Evolutionary conservation across 2,888 invertebrate species (phyloP).

Genomic region (Theodoxus fluviatilis): DNA sequence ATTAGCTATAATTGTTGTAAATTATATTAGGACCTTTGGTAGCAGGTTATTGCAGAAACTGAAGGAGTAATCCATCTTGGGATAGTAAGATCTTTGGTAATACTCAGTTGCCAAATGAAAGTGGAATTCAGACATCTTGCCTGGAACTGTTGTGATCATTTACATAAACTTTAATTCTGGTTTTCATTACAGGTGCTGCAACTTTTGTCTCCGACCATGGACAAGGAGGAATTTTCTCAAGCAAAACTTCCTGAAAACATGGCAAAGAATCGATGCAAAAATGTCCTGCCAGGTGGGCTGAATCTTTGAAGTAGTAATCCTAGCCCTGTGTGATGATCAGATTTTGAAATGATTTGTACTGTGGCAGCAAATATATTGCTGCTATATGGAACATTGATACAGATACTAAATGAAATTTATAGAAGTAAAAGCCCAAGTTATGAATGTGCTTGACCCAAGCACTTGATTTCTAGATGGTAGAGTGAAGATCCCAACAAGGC

Average conservation of each 20-base stretch:
- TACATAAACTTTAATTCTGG: background rate
- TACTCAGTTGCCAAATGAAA: background rate
- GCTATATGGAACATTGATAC: no score
- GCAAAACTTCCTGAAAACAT: slow-evolving; percentile 50
- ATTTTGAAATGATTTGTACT: background rate
- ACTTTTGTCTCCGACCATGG: slow-evolving; percentile 49
- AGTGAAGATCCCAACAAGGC: no score
- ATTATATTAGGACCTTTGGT: no score
- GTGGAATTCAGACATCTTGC: background rate
- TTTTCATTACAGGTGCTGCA: slow-evolving; percentile 44
- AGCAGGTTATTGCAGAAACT: no score
- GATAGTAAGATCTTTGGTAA: background rate
- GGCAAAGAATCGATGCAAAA: slow-evolving; percentile 56
- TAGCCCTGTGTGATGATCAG: background rate
- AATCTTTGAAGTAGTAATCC: background rate
- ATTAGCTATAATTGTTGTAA: no score
- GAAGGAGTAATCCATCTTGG: background rate
- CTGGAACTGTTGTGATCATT: background rate
- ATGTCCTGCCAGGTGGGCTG: slow-evolving; percentile 55
- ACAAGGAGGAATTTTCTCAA: slow-evolving; percentile 53
- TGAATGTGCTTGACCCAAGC: no score
- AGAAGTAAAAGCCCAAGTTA: no score
- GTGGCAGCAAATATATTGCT: no score
- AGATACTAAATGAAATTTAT: no score
- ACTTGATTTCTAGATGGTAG: no score